Percentiles rank a stretch among this genome's conserved stretches.
These are phyloP conservation scores for Neodiprion pinetum DNA, from an alignment of 1,140 invertebrate species.

Conservation along the genomic window DNA sequence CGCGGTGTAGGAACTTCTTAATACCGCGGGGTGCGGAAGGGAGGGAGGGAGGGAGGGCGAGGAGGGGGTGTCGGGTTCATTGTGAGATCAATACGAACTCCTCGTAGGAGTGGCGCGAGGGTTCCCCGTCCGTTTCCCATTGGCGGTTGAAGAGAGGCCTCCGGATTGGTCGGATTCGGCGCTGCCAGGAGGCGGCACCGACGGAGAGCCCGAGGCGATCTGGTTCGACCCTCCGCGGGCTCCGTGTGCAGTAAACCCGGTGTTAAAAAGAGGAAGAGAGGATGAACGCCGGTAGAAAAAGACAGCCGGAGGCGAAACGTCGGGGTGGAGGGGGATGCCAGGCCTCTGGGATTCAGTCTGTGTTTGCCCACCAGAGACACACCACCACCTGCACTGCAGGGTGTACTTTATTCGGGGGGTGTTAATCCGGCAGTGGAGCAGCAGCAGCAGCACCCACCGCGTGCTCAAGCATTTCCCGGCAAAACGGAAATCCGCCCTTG, in stretches of 20 bases:
- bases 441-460: not conserved
- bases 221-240: conserved; percentile 36
- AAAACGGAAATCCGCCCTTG: not conserved
- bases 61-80: conserved; percentile 50
- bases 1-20: conserved; percentile 50
- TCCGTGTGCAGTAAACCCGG: conserved; percentile 26
- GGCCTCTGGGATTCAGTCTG: conserved; percentile 56
- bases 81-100: conserved; percentile 60
- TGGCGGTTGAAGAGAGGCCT: conserved; percentile 42
- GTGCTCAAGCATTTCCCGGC: not conserved
- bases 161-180: conserved; percentile 50
- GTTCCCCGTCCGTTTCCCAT: conserved; percentile 48
- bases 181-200: conserved; percentile 56
- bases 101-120: conserved; percentile 57
- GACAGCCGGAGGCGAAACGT: conserved; percentile 17
- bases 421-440: not conserved
- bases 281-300: conserved; percentile 8
- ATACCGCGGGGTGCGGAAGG: conserved; percentile 44
- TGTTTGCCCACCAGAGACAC: conserved; percentile 60
- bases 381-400: conserved; percentile 17
- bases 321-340: conserved; percentile 50
- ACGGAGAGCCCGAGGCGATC: conserved; percentile 28
- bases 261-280: conserved; percentile 47
- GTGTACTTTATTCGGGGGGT: not conserved
- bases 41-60: conserved; percentile 28